phyloP scores from a whole-genome alignment of 2,797 vertebrate genomes.

The Nannoperca australis region DNA sequence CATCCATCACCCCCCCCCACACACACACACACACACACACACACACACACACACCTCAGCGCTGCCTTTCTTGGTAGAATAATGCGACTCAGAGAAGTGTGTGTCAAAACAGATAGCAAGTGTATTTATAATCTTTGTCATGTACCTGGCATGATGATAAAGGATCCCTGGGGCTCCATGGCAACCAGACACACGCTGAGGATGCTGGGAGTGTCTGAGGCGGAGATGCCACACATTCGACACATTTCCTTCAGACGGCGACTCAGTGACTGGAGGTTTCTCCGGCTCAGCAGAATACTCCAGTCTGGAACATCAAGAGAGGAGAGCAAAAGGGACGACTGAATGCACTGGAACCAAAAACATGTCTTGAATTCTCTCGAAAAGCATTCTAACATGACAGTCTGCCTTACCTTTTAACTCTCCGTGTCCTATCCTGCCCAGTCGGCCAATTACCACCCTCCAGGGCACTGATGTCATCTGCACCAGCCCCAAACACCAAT shows the following conservation, averaged over 20 bases:
- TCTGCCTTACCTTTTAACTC: constrained; percentile 93
- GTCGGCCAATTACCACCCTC: constrained; percentile 97
- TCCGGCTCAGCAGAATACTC: constrained; percentile 96
- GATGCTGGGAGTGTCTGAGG: constrained; percentile 97
- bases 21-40: background rate
- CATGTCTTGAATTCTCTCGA: background rate
- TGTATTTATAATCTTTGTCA: constrained; percentile 34
- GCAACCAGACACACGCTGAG: constrained; percentile 98
- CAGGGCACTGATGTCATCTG: constrained; percentile 99
- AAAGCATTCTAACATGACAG: background rate
- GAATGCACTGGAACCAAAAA: background rate
- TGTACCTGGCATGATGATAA: constrained; percentile 98
- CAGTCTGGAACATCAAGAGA: constrained; percentile 87
- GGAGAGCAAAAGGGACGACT: constrained; percentile 8
- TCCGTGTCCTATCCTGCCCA: constrained; percentile 97
- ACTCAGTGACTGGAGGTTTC: constrained; percentile 95
- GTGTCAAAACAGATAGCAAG: constrained; percentile 26
- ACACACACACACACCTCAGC: background rate
- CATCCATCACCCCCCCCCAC: constrained; percentile 64
- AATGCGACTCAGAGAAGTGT: constrained; percentile 12
- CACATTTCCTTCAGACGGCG: constrained; percentile 98
- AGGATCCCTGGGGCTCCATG: constrained; percentile 98
- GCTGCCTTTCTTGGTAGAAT: constrained; percentile 12
- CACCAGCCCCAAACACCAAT: constrained; percentile 97
- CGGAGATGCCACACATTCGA: constrained; percentile 98